Percentiles rank a stretch among this genome's conserved stretches.
These are phyloP conservation scores for Toxostoma redivivum DNA, from an alignment of 2,113 vertebrate species.

Conservation along the genomic window DNA sequence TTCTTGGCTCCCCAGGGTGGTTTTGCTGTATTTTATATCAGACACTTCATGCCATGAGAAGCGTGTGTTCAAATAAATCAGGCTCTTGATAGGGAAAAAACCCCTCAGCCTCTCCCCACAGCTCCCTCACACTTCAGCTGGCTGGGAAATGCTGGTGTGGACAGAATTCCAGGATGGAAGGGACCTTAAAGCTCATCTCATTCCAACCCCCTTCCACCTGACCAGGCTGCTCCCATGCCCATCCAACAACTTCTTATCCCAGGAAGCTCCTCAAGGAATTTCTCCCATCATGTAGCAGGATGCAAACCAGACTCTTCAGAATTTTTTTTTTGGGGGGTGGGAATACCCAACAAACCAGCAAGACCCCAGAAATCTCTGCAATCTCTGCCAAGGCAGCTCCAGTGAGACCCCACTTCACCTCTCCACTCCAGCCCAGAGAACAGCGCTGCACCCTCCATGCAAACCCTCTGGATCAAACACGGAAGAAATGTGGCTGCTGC, in stretches of 20 bases:
- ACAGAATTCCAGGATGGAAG: not conserved
- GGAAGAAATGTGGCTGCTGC: accelerated
- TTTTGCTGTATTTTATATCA: not conserved
- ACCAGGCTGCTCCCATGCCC: not conserved
- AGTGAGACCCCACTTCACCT: not conserved
- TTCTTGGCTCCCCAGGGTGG: not conserved
- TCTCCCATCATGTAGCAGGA: accelerated
- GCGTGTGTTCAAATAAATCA: accelerated
- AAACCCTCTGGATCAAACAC: accelerated
- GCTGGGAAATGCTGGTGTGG: not conserved
- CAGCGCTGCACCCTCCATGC: not conserved
- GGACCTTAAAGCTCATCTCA: not conserved
- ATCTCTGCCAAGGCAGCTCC: not conserved
- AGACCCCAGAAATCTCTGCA: not conserved
- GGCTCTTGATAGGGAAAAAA: not conserved
- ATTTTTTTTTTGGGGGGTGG: accelerated
- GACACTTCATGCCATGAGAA: not conserved
- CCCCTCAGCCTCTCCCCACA: not conserved
- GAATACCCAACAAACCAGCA: no score
- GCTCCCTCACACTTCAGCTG: not conserved
- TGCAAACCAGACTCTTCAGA: not conserved
- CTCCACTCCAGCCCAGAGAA: accelerated
- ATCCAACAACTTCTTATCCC: not conserved
- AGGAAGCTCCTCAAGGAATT: not conserved
- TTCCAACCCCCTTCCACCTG: not conserved